Evolutionary conservation across 2,797 vertebrate genomes (phyloP), one percentile per base, ranked within the genome.

Genomic region (Mormyrops attenuatus): DNA sequence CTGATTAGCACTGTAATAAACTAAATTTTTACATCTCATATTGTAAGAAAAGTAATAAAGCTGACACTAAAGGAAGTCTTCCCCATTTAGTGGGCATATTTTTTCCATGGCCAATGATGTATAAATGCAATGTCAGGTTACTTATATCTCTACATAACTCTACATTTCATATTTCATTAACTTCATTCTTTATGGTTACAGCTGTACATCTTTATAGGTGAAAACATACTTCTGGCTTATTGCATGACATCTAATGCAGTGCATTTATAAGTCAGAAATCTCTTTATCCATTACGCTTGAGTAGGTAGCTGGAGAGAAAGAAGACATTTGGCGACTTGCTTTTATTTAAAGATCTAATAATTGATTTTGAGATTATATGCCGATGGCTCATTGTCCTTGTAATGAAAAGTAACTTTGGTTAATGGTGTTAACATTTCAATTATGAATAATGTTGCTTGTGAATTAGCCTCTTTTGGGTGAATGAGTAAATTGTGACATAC

Each of bases 111-210:
- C 20, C 77, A 77, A 82, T 82, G 41, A 82, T 82, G 77, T 82
- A 82, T 82, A 22, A 82, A 82, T 82, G 77, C 3, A 82, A 47
- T 82, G 77, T 47, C 41, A 82, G 20, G 77, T 47, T 44, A 47
- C 77, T 82, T 47, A 82, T 82, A 20, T 44, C 41, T 82, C 77
- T 82, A 41, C 38, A n/a, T 44, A 20, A 80, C 34, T n/a, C 73
- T 44, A 22, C 38, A 82, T 82, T 82, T 82, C 77, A 82, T 47
- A 44, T 82, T 82, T 82, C 77, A 82, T 82, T 82, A 82, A 82
- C 77, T 47, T 82, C 41, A 82, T 82, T 82, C 41, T 77, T 82
- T 82, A 82, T 47, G 77, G 77, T 47, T 82, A 82, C 41, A 47
- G 77, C 77, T 82, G 41, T 82, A 22, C 15, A 20, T 82, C 77